Percentiles rank a stretch among this genome's conserved stretches.
phyloP scores from a whole-genome alignment of 2,797 vertebrate species.

The Prionace glauca region DNA sequence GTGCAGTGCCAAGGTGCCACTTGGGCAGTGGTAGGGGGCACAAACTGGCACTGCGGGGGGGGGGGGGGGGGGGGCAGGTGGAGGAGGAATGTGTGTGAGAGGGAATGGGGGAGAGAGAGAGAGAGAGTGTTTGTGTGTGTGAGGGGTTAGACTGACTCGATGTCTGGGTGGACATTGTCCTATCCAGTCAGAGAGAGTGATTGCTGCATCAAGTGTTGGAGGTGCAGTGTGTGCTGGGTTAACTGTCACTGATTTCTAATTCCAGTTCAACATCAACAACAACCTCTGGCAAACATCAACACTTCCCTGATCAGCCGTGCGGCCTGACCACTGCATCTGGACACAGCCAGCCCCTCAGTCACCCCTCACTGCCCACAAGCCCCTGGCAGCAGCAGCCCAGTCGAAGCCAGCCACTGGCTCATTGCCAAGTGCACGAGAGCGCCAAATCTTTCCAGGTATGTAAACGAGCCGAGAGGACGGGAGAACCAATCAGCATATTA shows the following conservation, averaged over 20 bases:
- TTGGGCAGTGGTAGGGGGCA: no score
- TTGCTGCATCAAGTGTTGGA: no score
- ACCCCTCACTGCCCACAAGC: slow-evolving; percentile 45
- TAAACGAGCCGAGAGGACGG: background rate
- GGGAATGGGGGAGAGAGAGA: no score
- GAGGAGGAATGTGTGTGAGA: no score
- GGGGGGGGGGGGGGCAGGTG: no score
- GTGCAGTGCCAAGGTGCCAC: no score
- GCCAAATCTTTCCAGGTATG: slow-evolving; percentile 77
- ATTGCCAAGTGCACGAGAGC: slow-evolving; percentile 51
- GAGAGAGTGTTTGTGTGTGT: no score
- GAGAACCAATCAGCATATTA: background rate
- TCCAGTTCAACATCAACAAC: slow-evolving; percentile 71
- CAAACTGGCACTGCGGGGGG: no score
- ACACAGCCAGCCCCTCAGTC: slow-evolving; percentile 41
- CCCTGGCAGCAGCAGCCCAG: slow-evolving; percentile 51
- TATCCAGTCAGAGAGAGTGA: no score
- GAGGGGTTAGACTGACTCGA: no score
- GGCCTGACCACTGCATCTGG: slow-evolving; percentile 67
- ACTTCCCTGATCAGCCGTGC: slow-evolving; percentile 57
- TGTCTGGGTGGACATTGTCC: no score
- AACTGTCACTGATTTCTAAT: slow-evolving; percentile 35
- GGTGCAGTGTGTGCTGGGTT: background rate
- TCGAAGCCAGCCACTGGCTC: slow-evolving; percentile 50
- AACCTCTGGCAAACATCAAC: slow-evolving; percentile 32